phyloP scores from a whole-genome alignment of 2,113 vertebrate genomes.

The Podilymbus podiceps region DNA sequence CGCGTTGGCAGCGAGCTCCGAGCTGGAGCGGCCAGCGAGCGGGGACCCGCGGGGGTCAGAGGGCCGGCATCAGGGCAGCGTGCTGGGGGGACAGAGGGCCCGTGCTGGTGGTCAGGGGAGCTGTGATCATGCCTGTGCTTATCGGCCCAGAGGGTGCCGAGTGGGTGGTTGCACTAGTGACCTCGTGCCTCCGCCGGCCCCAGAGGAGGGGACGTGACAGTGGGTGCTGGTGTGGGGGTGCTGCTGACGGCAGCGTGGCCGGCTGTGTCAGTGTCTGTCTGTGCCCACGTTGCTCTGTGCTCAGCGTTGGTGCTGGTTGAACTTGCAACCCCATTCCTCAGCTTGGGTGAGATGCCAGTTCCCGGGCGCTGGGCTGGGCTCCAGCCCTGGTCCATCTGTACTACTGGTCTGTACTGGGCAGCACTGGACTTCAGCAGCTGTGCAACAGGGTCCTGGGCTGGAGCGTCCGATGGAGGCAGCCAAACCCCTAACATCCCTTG shows the following conservation, averaged over 20 bases:
- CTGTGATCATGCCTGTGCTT: background rate
- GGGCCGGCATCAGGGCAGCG: accelerated
- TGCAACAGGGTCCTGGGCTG: background rate
- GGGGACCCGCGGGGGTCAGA: background rate
- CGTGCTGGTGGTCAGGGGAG: too few species aligned
- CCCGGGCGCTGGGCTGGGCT: background rate
- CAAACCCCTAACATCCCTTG: background rate
- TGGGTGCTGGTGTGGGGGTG: background rate
- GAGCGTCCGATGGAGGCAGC: background rate
- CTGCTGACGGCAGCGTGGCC: background rate
- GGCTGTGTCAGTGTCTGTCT: background rate
- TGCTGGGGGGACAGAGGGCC: too few species aligned
- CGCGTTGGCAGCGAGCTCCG: background rate
- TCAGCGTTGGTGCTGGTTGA: background rate
- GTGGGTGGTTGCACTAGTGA: background rate
- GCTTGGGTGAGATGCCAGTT: background rate
- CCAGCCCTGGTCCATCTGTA: too few species aligned
- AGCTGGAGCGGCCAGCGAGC: accelerated
- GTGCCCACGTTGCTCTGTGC: background rate
- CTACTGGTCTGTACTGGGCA: background rate
- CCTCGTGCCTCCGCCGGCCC: background rate
- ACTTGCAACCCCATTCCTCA: background rate
- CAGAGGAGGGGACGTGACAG: accelerated
- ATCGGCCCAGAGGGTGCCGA: background rate
- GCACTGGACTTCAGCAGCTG: background rate